Evolutionary conservation across 2,113 vertebrate species (phyloP).

Genomic region (Pedetes capensis): DNA sequence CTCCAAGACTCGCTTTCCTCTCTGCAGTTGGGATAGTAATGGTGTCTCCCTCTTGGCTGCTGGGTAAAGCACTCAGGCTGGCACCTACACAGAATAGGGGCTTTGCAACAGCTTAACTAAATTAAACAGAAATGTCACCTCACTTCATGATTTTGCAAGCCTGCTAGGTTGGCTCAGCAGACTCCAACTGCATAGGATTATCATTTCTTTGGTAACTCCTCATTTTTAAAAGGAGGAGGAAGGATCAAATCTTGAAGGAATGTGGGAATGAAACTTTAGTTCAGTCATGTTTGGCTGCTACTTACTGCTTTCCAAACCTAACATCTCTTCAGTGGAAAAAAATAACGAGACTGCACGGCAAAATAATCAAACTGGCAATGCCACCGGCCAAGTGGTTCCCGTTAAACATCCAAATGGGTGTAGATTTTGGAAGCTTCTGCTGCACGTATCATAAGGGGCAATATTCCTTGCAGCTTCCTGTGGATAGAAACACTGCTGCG

Average conservation of each 20-base stretch:
- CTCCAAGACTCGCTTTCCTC: not conserved
- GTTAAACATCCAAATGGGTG: not conserved
- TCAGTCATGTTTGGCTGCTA: not conserved
- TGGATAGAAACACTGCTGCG: not conserved
- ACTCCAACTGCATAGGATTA: no score
- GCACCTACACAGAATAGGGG: no score
- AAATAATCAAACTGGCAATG: not conserved
- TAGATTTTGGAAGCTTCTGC: not conserved
- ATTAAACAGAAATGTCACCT: not conserved
- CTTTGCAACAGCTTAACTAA: not conserved
- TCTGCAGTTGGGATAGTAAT: not conserved
- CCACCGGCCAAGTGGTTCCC: not conserved
- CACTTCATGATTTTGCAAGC: accelerated
- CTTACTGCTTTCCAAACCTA: not conserved
- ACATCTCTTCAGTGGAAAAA: conserved; percentile 1
- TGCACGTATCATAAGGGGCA: accelerated
- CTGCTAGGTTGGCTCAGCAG: not conserved
- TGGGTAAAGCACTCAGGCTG: not conserved
- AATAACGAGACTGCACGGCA: not conserved
- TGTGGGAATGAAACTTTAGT: not conserved
- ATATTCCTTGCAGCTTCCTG: not conserved
- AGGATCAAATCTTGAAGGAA: not conserved
- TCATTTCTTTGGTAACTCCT: not conserved
- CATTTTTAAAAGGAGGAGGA: not conserved
- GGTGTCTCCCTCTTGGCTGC: not conserved